Percentiles rank a stretch among this genome's conserved stretches.
phyloP scores from a whole-genome alignment of 2,888 invertebrate species.

The Mycalesis mineus region DNA sequence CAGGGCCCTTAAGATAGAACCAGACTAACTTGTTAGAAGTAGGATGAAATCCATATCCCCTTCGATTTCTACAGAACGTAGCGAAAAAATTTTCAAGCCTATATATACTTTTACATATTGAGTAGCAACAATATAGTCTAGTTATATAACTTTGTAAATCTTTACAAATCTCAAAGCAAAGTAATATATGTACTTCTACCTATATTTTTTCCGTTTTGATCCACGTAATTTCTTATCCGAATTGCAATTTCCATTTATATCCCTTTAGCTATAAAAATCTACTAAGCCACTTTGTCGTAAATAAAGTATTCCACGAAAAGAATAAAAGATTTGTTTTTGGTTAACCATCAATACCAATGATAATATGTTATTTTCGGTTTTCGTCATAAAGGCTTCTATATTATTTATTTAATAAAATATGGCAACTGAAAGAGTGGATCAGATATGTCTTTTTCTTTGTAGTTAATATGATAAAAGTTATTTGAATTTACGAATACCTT shows the following conservation, averaged over 20 bases:
- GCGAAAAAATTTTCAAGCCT: no score
- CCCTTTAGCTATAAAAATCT: not conserved
- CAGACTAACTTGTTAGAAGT: no score
- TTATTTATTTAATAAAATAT: not conserved
- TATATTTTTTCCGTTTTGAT: not conserved
- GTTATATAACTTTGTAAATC: no score
- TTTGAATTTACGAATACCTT: not conserved
- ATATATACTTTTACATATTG: no score
- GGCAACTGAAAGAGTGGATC: not conserved
- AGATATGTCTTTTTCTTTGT: not conserved
- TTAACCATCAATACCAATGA: not conserved
- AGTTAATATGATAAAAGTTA: not conserved
- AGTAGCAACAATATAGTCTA: no score
- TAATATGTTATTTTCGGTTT: not conserved
- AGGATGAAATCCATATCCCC: no score
- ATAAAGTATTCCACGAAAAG: not conserved
- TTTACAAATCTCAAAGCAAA: no score
- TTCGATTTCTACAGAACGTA: no score
- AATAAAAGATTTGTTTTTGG: not conserved
- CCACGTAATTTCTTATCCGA: not conserved
- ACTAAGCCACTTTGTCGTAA: not conserved
- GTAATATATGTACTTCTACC: no score
- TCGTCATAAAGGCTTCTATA: not conserved
- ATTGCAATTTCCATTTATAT: not conserved
- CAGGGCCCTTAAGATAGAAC: no score